These are phyloP conservation scores for Xerus inauris DNA, from an alignment of 2,113 vertebrate genomes.

Conservation along the genomic window DNA sequence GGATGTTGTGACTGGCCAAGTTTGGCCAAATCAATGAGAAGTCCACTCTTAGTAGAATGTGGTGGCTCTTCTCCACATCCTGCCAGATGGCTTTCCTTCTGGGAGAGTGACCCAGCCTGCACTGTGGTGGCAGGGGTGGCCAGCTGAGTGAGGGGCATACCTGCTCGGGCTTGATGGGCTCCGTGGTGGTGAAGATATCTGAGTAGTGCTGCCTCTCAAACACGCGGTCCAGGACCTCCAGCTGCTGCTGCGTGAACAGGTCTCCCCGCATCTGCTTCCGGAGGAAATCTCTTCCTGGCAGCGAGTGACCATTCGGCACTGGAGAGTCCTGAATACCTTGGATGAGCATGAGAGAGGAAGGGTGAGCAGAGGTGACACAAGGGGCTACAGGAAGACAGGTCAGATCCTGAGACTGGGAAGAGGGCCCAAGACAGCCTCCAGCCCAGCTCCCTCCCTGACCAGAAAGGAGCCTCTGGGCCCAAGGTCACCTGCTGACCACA, in stretches of 20 bases:
- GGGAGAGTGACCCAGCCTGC: not conserved
- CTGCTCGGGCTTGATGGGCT: conserved; percentile 98
- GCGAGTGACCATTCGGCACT: conserved; percentile 96
- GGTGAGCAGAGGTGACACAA: conserved; percentile 29
- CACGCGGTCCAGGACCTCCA: conserved; percentile 98
- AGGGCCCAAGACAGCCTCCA: not conserved
- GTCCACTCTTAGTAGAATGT: not conserved
- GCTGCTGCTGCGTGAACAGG: conserved; percentile 97
- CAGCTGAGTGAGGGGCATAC: conserved; percentile 85
- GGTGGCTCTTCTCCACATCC: not conserved
- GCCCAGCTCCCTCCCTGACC: not conserved
- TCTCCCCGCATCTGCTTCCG: conserved; percentile 99
- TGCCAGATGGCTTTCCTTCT: not conserved
- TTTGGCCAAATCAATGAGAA: not conserved
- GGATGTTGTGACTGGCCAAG: not conserved
- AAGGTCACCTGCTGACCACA: not conserved
- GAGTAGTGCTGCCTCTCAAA: conserved; percentile 97
- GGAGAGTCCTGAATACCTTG: conserved; percentile 96
- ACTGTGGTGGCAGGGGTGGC: fast-evolving
- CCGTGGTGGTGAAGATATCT: conserved; percentile 94
- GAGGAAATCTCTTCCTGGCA: conserved; percentile 97
- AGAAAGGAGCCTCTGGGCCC: not conserved
- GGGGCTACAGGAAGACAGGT: not conserved
- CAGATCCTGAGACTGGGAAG: not conserved
- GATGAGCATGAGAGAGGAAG: conserved; percentile 73